These are phyloP conservation scores for Catonia carolina DNA, from an alignment of 2,888 invertebrate genomes.

Conservation along the genomic window DNA sequence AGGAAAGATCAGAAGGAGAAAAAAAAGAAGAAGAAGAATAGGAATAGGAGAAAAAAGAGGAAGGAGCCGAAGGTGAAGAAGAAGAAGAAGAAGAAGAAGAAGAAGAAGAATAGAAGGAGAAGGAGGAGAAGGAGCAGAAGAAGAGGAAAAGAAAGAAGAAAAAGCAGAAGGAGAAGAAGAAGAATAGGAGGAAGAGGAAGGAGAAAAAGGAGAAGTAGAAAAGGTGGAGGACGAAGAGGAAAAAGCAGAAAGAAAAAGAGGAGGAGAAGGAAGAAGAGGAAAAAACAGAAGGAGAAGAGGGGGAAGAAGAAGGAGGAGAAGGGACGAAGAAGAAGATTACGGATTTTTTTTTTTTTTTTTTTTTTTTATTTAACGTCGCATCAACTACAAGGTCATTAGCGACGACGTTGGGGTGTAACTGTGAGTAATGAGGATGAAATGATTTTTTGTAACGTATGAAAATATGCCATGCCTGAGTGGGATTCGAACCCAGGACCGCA, in stretches of 20 bases:
- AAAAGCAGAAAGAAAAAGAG: neutral
- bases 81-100: too few species aligned
- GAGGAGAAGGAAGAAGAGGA: neutral
- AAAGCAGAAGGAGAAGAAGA: neutral
- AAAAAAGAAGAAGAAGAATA: neutral
- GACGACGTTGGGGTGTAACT: too few species aligned
- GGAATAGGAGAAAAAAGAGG: neutral
- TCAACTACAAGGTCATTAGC: too few species aligned
- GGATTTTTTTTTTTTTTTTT: too few species aligned
- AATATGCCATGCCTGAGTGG: too few species aligned
- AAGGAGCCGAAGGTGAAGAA: neutral
- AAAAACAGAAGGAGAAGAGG: neutral
- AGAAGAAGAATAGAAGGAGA: neutral
- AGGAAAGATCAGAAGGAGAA: too few species aligned
- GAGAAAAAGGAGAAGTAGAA: neutral
- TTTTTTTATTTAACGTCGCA: too few species aligned
- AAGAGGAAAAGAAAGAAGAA: neutral
- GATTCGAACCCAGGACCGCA: too few species aligned
- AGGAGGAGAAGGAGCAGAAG: neutral
- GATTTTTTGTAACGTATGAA: too few species aligned
- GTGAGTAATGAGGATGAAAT: too few species aligned
- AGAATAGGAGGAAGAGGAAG: neutral
- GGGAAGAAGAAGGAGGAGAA: neutral
- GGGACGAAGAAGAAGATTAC: neutral
- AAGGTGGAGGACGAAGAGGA: neutral